phyloP scores from a whole-genome alignment of 2,888 invertebrate genomes.

The Horisme vitalbata region DNA sequence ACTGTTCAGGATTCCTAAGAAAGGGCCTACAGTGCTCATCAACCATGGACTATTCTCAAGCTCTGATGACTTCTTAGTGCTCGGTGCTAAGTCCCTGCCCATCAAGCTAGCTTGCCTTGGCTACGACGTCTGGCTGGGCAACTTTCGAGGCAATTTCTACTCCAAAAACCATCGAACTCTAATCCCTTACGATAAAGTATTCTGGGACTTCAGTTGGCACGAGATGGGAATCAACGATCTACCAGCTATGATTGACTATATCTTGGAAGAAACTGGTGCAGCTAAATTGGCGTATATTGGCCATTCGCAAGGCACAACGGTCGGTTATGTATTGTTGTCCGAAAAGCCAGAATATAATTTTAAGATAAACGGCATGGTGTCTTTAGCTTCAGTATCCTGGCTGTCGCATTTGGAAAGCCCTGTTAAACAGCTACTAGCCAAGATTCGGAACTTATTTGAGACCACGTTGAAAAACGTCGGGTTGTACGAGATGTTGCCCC shows the following conservation, averaged over 20 bases:
- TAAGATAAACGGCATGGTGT: constrained; percentile 42
- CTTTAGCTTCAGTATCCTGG: constrained; percentile 1
- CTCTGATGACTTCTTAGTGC: constrained; percentile 2
- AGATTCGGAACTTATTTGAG: neutral
- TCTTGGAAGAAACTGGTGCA: constrained; percentile 46
- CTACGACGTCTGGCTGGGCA: constrained; percentile 92
- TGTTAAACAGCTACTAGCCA: neutral
- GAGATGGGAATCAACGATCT: constrained; percentile 62
- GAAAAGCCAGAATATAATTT: constrained; percentile 56
- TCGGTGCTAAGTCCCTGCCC: constrained; percentile 48
- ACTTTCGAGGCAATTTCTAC: constrained; percentile 89
- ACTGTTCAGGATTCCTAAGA: neutral
- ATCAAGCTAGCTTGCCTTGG: constrained; percentile 86
- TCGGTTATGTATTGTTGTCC: constrained; percentile 53
- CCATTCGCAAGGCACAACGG: constrained; percentile 69
- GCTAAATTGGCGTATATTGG: constrained; percentile 64
- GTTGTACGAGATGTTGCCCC: neutral
- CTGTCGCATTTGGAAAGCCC: constrained; percentile 6
- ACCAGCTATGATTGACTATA: constrained; percentile 62
- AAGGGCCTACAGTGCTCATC: constrained; percentile 3
- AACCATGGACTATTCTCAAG: constrained; percentile 4
- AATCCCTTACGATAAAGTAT: constrained; percentile 52
- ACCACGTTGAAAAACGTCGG: too few species aligned
- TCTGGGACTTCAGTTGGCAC: constrained; percentile 67
- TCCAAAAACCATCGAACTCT: constrained; percentile 80